Evolutionary conservation across 2,797 vertebrate genomes (phyloP).

Genomic region (Amphiprion clarkii): DNA sequence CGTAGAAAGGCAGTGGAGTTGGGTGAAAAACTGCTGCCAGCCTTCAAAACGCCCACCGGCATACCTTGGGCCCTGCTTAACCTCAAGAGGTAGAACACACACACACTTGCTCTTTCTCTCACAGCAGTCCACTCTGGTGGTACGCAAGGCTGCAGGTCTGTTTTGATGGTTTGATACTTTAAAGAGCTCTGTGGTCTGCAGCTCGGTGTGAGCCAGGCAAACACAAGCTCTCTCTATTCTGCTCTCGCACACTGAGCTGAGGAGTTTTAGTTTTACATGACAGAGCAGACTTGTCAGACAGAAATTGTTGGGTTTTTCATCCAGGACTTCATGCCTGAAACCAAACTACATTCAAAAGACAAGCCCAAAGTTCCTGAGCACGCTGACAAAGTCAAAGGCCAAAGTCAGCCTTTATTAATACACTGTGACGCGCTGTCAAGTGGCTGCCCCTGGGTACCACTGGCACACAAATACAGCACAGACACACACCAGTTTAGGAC

Average conservation of each 20-base stretch:
- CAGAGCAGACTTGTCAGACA: constrained; percentile 32
- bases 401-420: constrained; percentile 32
- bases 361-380: constrained; percentile 20
- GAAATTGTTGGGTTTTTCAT: constrained; percentile 22
- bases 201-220: constrained; percentile 14
- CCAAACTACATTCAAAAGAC: constrained; percentile 13
- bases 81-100: constrained; percentile 93
- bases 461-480: not conserved
- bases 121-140: constrained; percentile 29
- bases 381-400: constrained; percentile 31
- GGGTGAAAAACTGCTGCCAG: constrained; percentile 95
- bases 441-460: constrained; percentile 8
- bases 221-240: constrained; percentile 32
- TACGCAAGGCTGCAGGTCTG: constrained; percentile 41
- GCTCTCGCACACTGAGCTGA: constrained; percentile 6
- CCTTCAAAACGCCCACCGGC: constrained; percentile 97
- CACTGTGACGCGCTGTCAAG: constrained; percentile 18
- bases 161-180: constrained; percentile 51
- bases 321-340: constrained; percentile 13
- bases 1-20: constrained; percentile 95
- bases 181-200: constrained; percentile 52
- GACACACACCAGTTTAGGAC: constrained; percentile 1
- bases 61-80: constrained; percentile 99
- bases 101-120: constrained; percentile 1
- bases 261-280: constrained; percentile 46